phyloP scores from a whole-genome alignment of 2,888 invertebrate species.

The Rhagonycha lutea region DNA sequence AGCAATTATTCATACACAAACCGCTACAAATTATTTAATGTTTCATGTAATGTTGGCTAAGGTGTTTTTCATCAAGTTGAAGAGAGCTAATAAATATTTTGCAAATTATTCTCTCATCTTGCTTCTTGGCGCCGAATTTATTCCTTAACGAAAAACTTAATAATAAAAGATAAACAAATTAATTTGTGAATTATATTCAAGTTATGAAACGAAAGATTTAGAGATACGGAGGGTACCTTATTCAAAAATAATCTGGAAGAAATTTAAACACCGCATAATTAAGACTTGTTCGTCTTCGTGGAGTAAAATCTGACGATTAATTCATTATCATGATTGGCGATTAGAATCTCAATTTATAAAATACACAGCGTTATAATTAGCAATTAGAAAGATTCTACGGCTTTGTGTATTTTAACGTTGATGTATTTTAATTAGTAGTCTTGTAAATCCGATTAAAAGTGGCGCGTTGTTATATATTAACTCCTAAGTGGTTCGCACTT shows the following conservation, averaged over 20 bases:
- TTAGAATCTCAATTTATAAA: slow-evolving; percentile 58
- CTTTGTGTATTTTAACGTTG: slow-evolving; percentile 51
- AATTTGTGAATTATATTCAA: slow-evolving; percentile 12
- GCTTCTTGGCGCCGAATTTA: neutral
- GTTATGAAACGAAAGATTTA: slow-evolving; percentile 14
- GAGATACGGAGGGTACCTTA: slow-evolving; percentile 17
- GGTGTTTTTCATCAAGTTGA: slow-evolving; percentile 3
- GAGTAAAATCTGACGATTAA: slow-evolving; percentile 52
- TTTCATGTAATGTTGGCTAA: slow-evolving; percentile 11
- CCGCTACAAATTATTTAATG: slow-evolving; percentile 17
- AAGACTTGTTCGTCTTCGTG: slow-evolving; percentile 45
- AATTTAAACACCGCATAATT: slow-evolving; percentile 32
- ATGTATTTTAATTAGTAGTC: slow-evolving; percentile 56
- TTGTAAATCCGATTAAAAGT: slow-evolving; percentile 56
- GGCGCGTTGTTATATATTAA: slow-evolving; percentile 51
- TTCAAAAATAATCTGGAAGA: slow-evolving; percentile 30
- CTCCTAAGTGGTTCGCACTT: slow-evolving; percentile 53
- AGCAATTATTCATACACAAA: slow-evolving; percentile 13
- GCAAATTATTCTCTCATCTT: neutral
- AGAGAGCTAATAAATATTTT: slow-evolving; percentile 3
- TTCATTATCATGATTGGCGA: slow-evolving; percentile 57
- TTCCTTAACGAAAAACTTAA: neutral
- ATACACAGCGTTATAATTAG: slow-evolving; percentile 58
- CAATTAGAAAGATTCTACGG: slow-evolving; percentile 54
- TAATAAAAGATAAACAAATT: slow-evolving; percentile 17